phyloP scores from a whole-genome alignment of 2,888 invertebrate species.

The Tipula helvola region DNA sequence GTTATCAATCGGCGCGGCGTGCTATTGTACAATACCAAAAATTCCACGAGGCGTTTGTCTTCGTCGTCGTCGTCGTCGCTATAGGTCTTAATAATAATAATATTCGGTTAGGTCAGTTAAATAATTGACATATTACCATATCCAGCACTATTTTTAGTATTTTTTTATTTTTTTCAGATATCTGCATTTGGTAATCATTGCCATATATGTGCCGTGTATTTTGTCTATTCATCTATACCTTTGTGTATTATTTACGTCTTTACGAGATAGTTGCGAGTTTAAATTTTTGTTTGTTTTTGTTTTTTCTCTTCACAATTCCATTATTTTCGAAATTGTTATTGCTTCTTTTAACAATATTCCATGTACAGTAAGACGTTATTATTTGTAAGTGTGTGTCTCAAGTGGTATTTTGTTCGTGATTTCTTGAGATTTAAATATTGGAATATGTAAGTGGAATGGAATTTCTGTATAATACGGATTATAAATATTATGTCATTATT shows the following conservation, averaged over 20 bases:
- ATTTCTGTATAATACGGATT: background rate
- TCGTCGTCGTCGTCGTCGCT: background rate
- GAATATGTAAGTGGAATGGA: background rate
- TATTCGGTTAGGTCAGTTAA: conserved; percentile 4
- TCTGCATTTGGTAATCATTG: background rate
- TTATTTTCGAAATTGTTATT: background rate
- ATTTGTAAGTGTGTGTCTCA: background rate
- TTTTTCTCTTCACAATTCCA: background rate
- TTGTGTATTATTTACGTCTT: background rate
- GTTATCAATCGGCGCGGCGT: background rate
- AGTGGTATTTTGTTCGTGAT: background rate
- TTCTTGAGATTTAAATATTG: background rate
- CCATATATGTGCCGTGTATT: background rate
- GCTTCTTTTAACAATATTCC: background rate
- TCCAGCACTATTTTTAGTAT: background rate
- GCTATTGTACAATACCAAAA: background rate
- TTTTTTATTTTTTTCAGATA: background rate
- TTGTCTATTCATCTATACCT: background rate
- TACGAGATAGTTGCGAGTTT: background rate
- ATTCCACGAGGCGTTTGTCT: background rate
- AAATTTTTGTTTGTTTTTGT: no score
- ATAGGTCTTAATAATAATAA: background rate
- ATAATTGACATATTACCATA: background rate
- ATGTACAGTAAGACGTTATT: background rate
- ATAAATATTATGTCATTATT: background rate